These are phyloP conservation scores for Phthorimaea operculella DNA, from an alignment of 1,140 invertebrate species.

Conservation along the genomic window DNA sequence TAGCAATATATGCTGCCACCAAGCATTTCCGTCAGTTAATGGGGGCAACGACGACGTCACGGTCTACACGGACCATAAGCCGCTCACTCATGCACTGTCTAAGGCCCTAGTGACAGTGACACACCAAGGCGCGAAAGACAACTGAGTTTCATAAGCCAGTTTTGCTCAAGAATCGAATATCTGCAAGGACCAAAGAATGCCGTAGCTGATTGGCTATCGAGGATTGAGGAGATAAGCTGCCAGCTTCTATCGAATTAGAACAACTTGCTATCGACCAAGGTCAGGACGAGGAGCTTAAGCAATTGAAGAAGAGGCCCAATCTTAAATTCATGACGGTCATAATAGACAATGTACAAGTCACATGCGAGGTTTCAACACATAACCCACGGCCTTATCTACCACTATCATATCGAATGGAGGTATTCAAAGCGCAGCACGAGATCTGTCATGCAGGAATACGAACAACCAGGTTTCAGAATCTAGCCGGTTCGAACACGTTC, in stretches of 20 bases:
- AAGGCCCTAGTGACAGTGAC: neutral
- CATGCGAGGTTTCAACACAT: too few species aligned
- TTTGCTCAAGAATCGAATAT: neutral
- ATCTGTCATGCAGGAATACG: too few species aligned
- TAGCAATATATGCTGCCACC: neutral
- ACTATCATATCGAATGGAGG: too few species aligned
- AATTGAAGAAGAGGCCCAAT: neutral
- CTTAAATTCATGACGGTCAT: too few species aligned
- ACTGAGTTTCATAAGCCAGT: neutral
- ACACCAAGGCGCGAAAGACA: neutral
- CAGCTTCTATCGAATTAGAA: neutral
- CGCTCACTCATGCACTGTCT: neutral
- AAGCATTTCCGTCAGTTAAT: neutral
- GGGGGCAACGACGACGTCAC: neutral
- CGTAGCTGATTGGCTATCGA: neutral
- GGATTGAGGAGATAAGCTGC: neutral
- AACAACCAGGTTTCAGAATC: too few species aligned
- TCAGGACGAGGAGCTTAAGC: neutral
- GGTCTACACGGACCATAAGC: neutral
- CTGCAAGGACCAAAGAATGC: neutral
- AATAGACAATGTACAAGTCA: too few species aligned
- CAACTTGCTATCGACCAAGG: neutral
- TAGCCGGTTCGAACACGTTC: too few species aligned
- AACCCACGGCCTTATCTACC: too few species aligned
- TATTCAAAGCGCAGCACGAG: too few species aligned